Evolutionary conservation across 1,140 invertebrate species (phyloP), one percentile per base, ranked within the genome.

Genomic region (Drosophila equinoxialis): DNA sequence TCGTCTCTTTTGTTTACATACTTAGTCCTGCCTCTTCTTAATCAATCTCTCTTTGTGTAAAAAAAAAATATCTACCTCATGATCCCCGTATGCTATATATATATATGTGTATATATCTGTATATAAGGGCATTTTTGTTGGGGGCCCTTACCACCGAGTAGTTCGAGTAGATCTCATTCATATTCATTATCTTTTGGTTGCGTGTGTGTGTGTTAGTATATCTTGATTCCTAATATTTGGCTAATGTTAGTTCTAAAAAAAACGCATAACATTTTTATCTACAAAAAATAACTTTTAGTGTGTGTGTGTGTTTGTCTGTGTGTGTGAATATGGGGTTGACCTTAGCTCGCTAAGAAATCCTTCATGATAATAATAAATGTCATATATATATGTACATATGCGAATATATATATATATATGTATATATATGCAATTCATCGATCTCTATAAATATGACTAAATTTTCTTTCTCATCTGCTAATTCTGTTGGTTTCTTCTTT

Each of bases 201-300:
- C 51, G 26, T 51, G 64, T 39, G 42, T 67, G 66, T 75, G 42
- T 66, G 54, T 68, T 39, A 66, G 65, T 65, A 76, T 72, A 48
- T 77, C 51, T 55, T 71, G 80, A 76, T 72, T 87, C 45, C 85
- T 89, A 89, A 90, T 79, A 90, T 89, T 89, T 89, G 85, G 84
- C 84, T 89, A 89, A 85, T 23, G 45, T 51, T 3, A 39, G 71
- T 81, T 69, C 80, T 89, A 90, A 51, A 89, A 90, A 90, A 89
- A 89, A 81, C 30, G 5, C 30, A 89, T 89, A 89, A 89, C 84
- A 89, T 79, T 89, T 89, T 89, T 90, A 90, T 89, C 84, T 89
- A 90, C 77, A 89, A 89, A 90, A 89, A 89, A 84, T 81, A 87
- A 79, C 83, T 77, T 74, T 68, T 72, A 72, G 76, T 65, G 79